Percentiles rank a stretch among this genome's conserved stretches.
phyloP scores from a whole-genome alignment of 1,140 invertebrate species.

The Drosophila carrolli region DNA sequence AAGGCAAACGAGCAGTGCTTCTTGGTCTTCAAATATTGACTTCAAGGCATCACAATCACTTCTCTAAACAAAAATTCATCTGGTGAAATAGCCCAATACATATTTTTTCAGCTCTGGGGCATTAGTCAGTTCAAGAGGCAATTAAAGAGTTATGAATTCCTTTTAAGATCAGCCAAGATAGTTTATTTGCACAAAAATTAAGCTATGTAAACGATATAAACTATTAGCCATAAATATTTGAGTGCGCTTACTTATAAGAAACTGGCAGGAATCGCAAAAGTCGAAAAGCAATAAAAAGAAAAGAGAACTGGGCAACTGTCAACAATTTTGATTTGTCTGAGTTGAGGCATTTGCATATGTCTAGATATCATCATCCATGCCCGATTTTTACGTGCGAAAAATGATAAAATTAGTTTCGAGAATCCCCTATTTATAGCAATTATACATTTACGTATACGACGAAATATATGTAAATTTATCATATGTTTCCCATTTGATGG shows the following conservation, averaged over 20 bases:
- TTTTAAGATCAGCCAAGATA: slow-evolving; percentile 35
- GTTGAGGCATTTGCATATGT: slow-evolving; percentile 68
- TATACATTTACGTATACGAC: slow-evolving; percentile 1
- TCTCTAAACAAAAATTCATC: slow-evolving; percentile 64
- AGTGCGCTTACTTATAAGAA: slow-evolving; percentile 15
- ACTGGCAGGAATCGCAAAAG: slow-evolving; percentile 13
- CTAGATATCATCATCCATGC: slow-evolving; percentile 51
- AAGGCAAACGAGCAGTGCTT: slow-evolving; percentile 25
- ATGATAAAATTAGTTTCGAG: slow-evolving; percentile 67
- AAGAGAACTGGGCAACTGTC: slow-evolving; percentile 37
- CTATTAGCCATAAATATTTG: slow-evolving; percentile 44
- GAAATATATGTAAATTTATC: slow-evolving; percentile 31
- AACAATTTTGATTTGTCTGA: slow-evolving; percentile 73
- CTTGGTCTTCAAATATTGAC: slow-evolving; percentile 69
- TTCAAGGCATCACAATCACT: slow-evolving; percentile 46
- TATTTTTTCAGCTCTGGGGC: slow-evolving; percentile 21
- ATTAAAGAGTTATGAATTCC: slow-evolving; percentile 48
- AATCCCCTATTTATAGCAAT: slow-evolving; percentile 60
- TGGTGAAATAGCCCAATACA: slow-evolving; percentile 26
- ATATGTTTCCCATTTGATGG: slow-evolving; percentile 52
- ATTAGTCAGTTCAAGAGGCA: slow-evolving; percentile 41
- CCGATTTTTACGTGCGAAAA: slow-evolving; percentile 64
- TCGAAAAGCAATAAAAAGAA: slow-evolving; percentile 46
- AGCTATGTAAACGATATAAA: slow-evolving; percentile 61
- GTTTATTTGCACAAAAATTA: slow-evolving; percentile 67